Percentiles rank a stretch among this genome's conserved stretches.
phyloP scores from a whole-genome alignment of 2,888 invertebrate species.

The Lepetodrilus schrolli region DNA sequence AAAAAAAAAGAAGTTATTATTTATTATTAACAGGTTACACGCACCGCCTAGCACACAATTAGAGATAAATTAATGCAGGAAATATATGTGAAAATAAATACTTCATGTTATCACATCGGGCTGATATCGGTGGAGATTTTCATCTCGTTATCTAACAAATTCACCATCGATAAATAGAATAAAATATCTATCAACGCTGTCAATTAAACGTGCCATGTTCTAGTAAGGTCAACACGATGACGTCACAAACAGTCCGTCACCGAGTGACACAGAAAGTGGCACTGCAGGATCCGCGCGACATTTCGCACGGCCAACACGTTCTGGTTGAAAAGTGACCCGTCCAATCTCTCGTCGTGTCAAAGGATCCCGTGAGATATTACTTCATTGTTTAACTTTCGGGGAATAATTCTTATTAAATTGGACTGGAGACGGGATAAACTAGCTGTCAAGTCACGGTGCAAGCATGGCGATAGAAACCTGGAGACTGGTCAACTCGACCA shows the following conservation, averaged over 20 bases:
- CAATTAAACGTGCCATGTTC: background rate
- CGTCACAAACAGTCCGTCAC: background rate
- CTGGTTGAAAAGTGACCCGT: background rate
- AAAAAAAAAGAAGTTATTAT: too few species aligned
- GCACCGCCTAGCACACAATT: too few species aligned
- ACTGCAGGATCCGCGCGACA: too few species aligned
- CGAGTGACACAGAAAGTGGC: background rate
- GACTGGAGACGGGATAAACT: constrained; percentile 1
- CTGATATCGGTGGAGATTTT: too few species aligned
- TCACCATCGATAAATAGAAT: too few species aligned
- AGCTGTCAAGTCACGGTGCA: background rate
- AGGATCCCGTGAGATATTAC: background rate
- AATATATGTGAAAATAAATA: too few species aligned
- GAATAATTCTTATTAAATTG: background rate
- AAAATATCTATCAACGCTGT: background rate
- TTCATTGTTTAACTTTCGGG: constrained; percentile 3
- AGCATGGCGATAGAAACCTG: background rate
- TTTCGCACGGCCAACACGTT: background rate
- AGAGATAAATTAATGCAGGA: too few species aligned
- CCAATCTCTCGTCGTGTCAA: constrained; percentile 3
- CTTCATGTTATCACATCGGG: too few species aligned
- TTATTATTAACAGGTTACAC: too few species aligned
- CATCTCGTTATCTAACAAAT: too few species aligned
- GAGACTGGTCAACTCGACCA: too few species aligned
- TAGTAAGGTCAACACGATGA: too few species aligned